Conservation (phyloP, 2,888 invertebrate genomes). For the Coleophora deauratella region DNA sequence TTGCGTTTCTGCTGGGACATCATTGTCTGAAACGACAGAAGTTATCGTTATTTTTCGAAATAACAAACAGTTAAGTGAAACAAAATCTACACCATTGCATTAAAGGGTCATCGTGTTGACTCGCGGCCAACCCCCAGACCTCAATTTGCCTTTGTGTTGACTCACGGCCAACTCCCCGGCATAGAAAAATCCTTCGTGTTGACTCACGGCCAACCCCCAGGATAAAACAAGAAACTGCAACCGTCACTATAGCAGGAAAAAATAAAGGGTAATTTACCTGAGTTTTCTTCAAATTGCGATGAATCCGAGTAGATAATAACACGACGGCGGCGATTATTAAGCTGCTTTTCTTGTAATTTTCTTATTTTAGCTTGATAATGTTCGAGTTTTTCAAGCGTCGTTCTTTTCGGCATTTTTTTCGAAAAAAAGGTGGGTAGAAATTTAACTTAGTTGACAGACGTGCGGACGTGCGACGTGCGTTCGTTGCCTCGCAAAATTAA, state of each 20-base stretch:
- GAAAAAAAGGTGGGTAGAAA: too few relatives aligned
- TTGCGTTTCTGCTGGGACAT: not conserved
- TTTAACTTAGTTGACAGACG: too few relatives aligned
- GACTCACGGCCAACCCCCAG: too few relatives aligned
- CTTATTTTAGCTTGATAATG: too few relatives aligned
- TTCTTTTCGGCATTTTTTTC: too few relatives aligned
- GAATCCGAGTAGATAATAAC: not conserved
- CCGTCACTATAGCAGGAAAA: not conserved
- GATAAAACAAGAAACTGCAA: not conserved
- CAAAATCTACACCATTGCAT: not conserved
- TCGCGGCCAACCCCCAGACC: not conserved
- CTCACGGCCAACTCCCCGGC: slow-evolving; percentile 3
- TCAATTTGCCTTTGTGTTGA: slow-evolving; percentile 1
- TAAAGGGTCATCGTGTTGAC: not conserved
- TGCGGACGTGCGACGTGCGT: too few relatives aligned
- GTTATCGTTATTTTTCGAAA: not conserved
- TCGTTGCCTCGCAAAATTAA: too few relatives aligned
- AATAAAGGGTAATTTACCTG: not conserved
- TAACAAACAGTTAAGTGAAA: not conserved
- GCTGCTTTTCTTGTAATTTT: too few relatives aligned
- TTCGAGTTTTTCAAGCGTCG: too few relatives aligned
- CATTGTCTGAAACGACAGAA: not conserved
- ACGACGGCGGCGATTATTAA: too few relatives aligned
- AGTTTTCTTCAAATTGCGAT: not conserved
- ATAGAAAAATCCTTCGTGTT: not conserved